Percentiles rank a stretch among this genome's conserved stretches.
Conservation (phyloP, 1,140 invertebrate species). For the Drosophila eugracilis region DNA sequence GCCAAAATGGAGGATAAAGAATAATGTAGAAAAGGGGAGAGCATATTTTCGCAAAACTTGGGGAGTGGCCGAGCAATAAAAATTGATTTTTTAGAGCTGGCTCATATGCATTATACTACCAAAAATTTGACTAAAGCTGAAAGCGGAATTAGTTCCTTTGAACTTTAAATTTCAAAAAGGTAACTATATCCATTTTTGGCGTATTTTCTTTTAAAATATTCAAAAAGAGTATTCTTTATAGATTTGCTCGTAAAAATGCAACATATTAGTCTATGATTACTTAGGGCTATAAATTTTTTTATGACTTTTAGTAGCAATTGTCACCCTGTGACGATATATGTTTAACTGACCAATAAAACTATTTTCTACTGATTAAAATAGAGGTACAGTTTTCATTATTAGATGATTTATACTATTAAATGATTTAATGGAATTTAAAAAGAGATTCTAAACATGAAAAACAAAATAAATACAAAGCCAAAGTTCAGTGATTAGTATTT, state of each 20-base stretch:
- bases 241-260: too few relatives aligned
- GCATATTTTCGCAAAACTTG: neutral
- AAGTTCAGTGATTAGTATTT: conserved; percentile 2
- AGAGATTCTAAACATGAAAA: neutral
- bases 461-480: neutral
- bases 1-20: conserved; percentile 18
- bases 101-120: too few relatives aligned
- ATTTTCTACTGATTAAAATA: neutral
- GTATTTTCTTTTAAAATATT: too few relatives aligned
- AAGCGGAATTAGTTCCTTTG: too few relatives aligned
- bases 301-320: neutral
- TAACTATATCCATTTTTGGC: too few relatives aligned
- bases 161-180: too few relatives aligned
- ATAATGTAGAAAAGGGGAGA: neutral
- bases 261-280: too few relatives aligned
- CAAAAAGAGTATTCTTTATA: too few relatives aligned
- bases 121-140: too few relatives aligned
- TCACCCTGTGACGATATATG: neutral
- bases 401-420: neutral
- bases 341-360: neutral
- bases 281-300: neutral
- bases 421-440: neutral
- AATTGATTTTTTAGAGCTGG: conserved; percentile 1
- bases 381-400: neutral
- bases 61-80: neutral